Base-by-base conservation (phyloP, 2,113 vertebrate genomes). In the Cephalopholis sonnerati region DNA sequence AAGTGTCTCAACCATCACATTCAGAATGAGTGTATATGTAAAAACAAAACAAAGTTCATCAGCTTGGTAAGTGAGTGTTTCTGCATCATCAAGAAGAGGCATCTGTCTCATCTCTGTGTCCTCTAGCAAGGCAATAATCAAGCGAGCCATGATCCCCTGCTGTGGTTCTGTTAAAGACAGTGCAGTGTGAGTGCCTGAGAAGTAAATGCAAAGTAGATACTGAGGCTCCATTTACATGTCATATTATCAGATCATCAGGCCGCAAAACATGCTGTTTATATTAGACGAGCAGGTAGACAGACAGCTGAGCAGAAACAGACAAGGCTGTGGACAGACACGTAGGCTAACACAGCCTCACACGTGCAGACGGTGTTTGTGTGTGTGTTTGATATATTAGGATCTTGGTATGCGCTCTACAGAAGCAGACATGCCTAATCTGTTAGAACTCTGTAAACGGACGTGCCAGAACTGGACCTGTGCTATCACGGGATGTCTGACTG, bases 401-500 rank as follows among this genome's bases (percentile, higher is more conserved):
- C 22, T 66, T 76, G 82, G 82, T 81, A 80, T 81, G 71, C 18
- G 12, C 27, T 74, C 54, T n/a, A 41, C 73, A 66, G 22, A 84
- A 65, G 62, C 86, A 77, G 79, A 54, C 75, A 51, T 61, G 73
- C 15, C 57, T 36, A 7, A 51, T 83, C 73, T 84, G 78, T 54
- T 22, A 46, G 24, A 69, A 44, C 41, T 22, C n/a, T 57, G 29
- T 10, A 72, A 66, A 36, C 5, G 15, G 46, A 75, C 65, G 20
- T 70, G 81, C 75, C 10, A 20, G 61, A 46, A 73, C 81, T 70
- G 74, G 62, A 65, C 59, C 39, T 3, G 72, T 13, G 39, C 48
- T 22, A n/a, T 48, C 39, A 2, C 10, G 22, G 74, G 57, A 48
- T 27, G 53, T 80, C 65, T 27, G 39, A 8, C 36, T 48, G 0